Evolutionary conservation across 1,140 invertebrate genomes (phyloP).

Genomic region (Penaeus vannamei): DNA sequence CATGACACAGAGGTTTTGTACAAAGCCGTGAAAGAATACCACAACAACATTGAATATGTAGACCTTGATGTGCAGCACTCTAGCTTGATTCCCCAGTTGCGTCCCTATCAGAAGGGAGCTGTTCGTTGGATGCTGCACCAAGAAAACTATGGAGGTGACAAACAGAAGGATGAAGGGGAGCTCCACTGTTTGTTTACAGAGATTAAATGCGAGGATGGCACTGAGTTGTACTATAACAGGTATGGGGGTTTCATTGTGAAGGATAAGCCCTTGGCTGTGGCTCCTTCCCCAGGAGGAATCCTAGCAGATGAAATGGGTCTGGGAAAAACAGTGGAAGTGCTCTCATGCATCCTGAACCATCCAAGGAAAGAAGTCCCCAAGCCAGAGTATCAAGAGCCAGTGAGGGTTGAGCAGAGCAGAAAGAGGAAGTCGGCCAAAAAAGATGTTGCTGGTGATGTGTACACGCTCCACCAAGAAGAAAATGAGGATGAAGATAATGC

Average conservation of each 20-base stretch:
- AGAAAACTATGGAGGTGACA: constrained; percentile 71
- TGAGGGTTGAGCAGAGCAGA: constrained; percentile 44
- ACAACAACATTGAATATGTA: constrained; percentile 68
- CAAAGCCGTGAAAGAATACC: constrained; percentile 72
- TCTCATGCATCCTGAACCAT: constrained; percentile 80
- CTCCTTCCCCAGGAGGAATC: constrained; percentile 79
- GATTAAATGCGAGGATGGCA: constrained; percentile 71
- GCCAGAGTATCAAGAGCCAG: constrained; percentile 68
- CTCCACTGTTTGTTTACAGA: constrained; percentile 71
- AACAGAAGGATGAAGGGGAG: constrained; percentile 61
- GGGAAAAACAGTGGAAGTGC: constrained; percentile 86
- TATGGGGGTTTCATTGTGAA: constrained; percentile 72
- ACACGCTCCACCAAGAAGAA: constrained; percentile 22
- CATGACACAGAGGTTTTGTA: constrained; percentile 73
- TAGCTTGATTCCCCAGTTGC: constrained; percentile 74
- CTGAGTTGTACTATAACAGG: constrained; percentile 75
- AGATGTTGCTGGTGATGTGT: constrained; percentile 52
- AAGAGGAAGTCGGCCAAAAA: constrained; percentile 41
- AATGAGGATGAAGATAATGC: constrained; percentile 32
- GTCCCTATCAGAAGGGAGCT: constrained; percentile 79
- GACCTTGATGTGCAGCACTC: constrained; percentile 73
- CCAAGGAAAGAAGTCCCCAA: constrained; percentile 71
- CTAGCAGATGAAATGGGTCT: constrained; percentile 89
- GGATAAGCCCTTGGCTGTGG: constrained; percentile 70
- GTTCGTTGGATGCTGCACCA: constrained; percentile 81